phyloP scores from a whole-genome alignment of 2,888 invertebrate species.

The Hybos culiciformis region DNA sequence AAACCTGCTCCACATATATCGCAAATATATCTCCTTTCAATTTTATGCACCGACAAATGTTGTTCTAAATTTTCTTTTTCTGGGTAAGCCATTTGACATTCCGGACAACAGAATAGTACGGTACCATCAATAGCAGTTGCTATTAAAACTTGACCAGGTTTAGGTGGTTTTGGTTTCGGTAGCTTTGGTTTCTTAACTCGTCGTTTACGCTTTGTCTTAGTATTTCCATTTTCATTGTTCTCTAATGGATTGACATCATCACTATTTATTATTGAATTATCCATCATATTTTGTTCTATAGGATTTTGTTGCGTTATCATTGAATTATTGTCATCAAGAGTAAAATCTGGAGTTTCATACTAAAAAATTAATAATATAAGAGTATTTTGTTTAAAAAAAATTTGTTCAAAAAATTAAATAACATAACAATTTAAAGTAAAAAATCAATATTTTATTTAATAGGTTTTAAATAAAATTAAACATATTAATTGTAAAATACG shows the following conservation, averaged over 20 bases:
- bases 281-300: conserved; percentile 27
- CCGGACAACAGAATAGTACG: conserved; percentile 63
- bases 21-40: conserved; percentile 63
- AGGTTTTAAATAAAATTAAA: too few relatives aligned
- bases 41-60: conserved; percentile 63
- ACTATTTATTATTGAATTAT: conserved; percentile 19
- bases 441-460: neutral
- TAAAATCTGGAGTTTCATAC: conserved; percentile 3
- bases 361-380: too few relatives aligned
- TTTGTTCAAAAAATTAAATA: neutral
- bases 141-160: conserved; percentile 65
- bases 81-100: conserved; percentile 69
- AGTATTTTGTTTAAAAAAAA: neutral
- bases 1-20: conserved; percentile 64
- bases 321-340: neutral
- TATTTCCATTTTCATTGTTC: conserved; percentile 15
- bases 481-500: too few relatives aligned
- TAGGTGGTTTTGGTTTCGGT: conserved; percentile 61
- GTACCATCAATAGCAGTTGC: conserved; percentile 62
- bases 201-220: conserved; percentile 41
- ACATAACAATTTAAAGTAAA: neutral
- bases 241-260: neutral
- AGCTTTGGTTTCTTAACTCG: conserved; percentile 64
- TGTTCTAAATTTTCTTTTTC: conserved; percentile 67
- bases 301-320: too few relatives aligned